Conservation (phyloP, 2,113 vertebrate genomes). For the Cyphomyrus plagiostoma region DNA sequence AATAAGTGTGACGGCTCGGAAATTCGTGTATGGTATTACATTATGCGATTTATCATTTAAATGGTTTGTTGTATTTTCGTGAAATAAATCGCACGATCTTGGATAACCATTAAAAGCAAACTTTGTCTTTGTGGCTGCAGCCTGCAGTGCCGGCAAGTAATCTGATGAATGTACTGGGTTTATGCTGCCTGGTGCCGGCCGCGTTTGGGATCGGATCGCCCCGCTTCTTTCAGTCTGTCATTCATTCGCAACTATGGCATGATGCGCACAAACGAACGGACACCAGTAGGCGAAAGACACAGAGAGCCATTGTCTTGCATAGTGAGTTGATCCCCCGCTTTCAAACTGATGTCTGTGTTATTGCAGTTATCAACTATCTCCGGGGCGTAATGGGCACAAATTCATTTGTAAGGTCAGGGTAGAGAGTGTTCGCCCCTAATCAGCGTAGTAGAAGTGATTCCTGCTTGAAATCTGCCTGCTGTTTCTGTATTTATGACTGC, state of each 20-base stretch:
- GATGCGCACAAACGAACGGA: slow-evolving; percentile 22
- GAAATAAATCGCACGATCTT: neutral
- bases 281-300: slow-evolving; percentile 11
- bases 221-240: neutral
- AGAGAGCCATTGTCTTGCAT: slow-evolving; percentile 10
- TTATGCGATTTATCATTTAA: neutral
- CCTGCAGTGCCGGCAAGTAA: neutral
- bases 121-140: neutral
- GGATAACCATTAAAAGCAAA: neutral
- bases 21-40: neutral
- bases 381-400: neutral
- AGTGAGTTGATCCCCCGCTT: neutral
- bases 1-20: neutral
- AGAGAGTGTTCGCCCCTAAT: neutral
- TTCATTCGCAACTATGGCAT: slow-evolving; percentile 1
- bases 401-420: neutral
- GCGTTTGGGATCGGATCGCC: neutral
- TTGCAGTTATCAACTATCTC: neutral
- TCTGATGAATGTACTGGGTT: neutral
- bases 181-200: neutral
- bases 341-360: neutral
- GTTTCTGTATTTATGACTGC: neutral
- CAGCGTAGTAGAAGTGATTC: neutral
- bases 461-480: neutral
- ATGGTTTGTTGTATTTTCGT: neutral